A percentile compares a stretch with the other conserved stretches of the same genome.
Evolutionary conservation across 2,888 invertebrate genomes (phyloP).

Genomic region (Drosophila macrothrix): DNA sequence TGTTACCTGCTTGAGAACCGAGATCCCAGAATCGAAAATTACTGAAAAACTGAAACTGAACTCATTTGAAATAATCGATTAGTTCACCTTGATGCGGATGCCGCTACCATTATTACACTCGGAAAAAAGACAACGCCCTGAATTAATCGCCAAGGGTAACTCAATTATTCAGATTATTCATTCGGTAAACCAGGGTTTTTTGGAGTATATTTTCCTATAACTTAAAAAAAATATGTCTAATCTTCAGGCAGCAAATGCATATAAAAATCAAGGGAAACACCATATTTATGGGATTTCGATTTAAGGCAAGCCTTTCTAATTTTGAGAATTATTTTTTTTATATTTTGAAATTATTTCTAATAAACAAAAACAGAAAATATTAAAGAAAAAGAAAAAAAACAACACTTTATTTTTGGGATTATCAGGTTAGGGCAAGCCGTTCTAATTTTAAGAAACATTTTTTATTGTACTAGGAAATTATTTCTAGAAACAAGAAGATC

Average conservation of each 20-base stretch:
- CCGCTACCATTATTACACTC: conserved; percentile 1
- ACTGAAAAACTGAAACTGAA: conserved; percentile 45
- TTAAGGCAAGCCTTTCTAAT: not conserved
- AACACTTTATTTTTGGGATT: not conserved
- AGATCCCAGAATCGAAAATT: not conserved
- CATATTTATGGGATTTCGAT: too few relatives aligned
- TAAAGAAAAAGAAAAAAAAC: not conserved
- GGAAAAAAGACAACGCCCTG: not conserved
- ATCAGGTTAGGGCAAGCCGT: not conserved
- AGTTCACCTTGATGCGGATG: conserved; percentile 50
- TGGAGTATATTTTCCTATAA: too few relatives aligned
- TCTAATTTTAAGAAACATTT: not conserved
- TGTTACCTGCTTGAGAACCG: conserved; percentile 22
- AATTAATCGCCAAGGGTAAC: not conserved
- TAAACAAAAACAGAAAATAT: not conserved
- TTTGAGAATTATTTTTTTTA: not conserved
- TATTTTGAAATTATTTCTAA: not conserved
- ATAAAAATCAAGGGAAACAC: not conserved
- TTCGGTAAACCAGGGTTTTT: not conserved
- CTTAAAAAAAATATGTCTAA: too few relatives aligned
- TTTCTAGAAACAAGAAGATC: not conserved
- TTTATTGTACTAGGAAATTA: not conserved
- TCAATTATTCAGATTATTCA: not conserved
- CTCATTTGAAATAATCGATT: conserved; percentile 59
- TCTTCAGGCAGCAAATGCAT: too few relatives aligned